phyloP scores from a whole-genome alignment of 2,888 invertebrate species.

The Aelia acuminata region DNA sequence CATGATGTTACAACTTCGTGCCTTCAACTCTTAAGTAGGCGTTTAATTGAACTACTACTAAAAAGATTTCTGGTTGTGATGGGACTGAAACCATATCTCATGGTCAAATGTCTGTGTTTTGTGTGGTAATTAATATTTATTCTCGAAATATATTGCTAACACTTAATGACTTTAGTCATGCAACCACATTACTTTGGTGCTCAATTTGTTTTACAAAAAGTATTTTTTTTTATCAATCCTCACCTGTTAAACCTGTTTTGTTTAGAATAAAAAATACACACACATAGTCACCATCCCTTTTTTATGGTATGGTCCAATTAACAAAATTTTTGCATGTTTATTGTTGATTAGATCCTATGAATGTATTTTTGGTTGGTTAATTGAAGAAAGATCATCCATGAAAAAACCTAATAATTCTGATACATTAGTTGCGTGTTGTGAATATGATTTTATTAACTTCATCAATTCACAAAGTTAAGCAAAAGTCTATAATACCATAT shows the following conservation, averaged over 20 bases:
- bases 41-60: slow-evolving; percentile 27
- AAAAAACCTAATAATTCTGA: not conserved
- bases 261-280: not conserved
- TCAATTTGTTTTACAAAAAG: not conserved
- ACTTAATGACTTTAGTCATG: slow-evolving; percentile 13
- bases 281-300: not conserved
- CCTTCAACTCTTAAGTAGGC: slow-evolving; percentile 10
- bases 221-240: not conserved
- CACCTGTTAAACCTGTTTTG: not conserved
- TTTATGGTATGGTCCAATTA: not conserved
- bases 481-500: no score
- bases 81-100: slow-evolving; percentile 28
- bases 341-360: not conserved
- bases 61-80: slow-evolving; percentile 23
- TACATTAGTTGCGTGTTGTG: not conserved
- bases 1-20: slow-evolving; percentile 33
- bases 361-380: not conserved
- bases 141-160: slow-evolving; percentile 24
- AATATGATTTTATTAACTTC: not conserved
- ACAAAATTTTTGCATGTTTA: not conserved
- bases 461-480: not conserved
- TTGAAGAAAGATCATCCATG: not conserved
- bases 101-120: slow-evolving; percentile 23
- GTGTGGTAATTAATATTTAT: slow-evolving; percentile 32
- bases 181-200: not conserved